Percentiles rank a stretch among this genome's conserved stretches.
Evolutionary conservation across 2,113 vertebrate genomes (phyloP).

Genomic region (Heterotilapia buettikoferi): DNA sequence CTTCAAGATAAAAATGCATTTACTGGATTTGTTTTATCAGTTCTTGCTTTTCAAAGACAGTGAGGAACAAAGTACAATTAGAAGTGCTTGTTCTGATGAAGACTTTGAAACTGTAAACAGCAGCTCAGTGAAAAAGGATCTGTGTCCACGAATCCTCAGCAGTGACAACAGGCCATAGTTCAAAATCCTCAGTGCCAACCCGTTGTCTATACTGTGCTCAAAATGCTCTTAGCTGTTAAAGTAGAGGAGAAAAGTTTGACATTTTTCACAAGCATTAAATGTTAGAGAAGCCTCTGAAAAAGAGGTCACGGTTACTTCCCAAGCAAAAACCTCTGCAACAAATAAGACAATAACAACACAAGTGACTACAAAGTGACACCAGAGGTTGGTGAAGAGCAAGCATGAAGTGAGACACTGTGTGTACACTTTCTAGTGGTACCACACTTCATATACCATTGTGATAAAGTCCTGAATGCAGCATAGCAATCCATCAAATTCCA

Average conservation of each 20-base stretch:
- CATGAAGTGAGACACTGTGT: background rate
- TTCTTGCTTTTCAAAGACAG: background rate
- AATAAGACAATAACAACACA: background rate
- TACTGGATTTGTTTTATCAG: background rate
- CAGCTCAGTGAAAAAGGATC: background rate
- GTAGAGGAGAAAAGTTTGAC: background rate
- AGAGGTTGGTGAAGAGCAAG: background rate
- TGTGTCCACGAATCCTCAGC: background rate
- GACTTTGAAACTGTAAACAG: background rate
- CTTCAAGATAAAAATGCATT: background rate
- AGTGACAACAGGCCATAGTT: background rate
- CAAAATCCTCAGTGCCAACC: background rate
- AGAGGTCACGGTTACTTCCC: fast-evolving
- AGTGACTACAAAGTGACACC: background rate
- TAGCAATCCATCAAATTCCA: background rate
- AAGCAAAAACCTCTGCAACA: background rate
- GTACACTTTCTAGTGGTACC: background rate
- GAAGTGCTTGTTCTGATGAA: background rate
- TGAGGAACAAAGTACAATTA: background rate
- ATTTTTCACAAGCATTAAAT: background rate
- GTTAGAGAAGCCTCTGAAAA: background rate
- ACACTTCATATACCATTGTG: background rate
- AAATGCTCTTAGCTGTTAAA: background rate
- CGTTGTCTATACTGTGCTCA: background rate
- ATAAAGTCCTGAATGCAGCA: background rate